These are phyloP conservation scores for Benitochromis conjunctus DNA, from an alignment of 2,113 vertebrate species.

Conservation along the genomic window DNA sequence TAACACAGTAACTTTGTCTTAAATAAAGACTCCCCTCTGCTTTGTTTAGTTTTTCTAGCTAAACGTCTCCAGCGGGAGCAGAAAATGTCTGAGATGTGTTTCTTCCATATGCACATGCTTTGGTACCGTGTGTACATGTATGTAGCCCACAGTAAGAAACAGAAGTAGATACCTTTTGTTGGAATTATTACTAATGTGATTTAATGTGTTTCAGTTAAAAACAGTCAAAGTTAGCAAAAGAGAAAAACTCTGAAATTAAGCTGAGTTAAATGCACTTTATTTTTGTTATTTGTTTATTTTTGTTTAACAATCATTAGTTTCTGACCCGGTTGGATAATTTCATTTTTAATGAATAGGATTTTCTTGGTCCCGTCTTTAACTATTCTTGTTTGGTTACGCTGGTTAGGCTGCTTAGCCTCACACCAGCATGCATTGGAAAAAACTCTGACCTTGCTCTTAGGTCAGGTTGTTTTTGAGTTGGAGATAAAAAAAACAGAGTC, in stretches of 20 bases:
- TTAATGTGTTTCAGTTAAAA: no score
- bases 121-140: background rate
- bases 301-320: background rate
- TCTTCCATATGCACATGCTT: background rate
- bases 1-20: background rate
- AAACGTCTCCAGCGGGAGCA: background rate
- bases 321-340: background rate
- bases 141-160: background rate
- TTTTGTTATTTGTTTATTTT: background rate
- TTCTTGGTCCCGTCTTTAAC: fast-evolving
- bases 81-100: background rate
- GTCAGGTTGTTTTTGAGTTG: background rate
- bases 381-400: background rate
- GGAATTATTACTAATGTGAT: background rate
- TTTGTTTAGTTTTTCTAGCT: background rate
- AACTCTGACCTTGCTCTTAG: background rate
- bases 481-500: background rate
- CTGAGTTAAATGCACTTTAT: no score
- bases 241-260: no score
- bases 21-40: conserved; percentile 6
- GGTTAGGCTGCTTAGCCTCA: background rate
- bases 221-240: no score
- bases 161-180: background rate
- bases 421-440: background rate
- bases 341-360: fast-evolving